Base-by-base conservation (phyloP, 1,140 invertebrate species). In the Rhopalosiphum maidis region DNA sequence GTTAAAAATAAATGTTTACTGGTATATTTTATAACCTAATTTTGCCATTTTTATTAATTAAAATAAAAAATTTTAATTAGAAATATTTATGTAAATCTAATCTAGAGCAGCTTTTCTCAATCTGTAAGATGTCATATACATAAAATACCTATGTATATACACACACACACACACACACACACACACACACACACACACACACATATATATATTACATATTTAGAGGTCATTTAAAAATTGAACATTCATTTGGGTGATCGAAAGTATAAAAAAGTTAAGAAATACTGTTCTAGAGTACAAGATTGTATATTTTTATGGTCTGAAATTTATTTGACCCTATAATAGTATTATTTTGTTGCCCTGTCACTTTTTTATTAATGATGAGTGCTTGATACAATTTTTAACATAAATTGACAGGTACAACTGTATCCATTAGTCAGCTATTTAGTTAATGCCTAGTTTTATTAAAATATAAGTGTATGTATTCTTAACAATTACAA, bases 1-100 rank as follows among this genome's bases (percentile, higher is more conserved):
- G 85, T 87, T 87, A n/a, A 87, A 87, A 87, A 87, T 87, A 35
- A 48, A 87, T 87, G 86, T 87, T 46, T 6, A 48, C 86, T 87
- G 21, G n/a, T 88, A 51, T 35, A 88, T 88, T 88, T 48, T 51
- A 48, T 88, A 88, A 88, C n/a, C 46, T 88, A 22, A 51, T 88
- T 54, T 37, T 43, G 37, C 0, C 3, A 5, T 89, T 89, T 54
- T 54, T 89, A n/a, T 87, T 46, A n/a, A 30, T 30, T n/a, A n/a
- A 15, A 68, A n/a, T 60, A 41, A 68, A 30, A n/a, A 30, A 11
- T 30, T n/a, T 68, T 68, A 15, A 68, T 68, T n/a, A 0, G 30
- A 3, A 68, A n/a, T 68, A 68, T n/a, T 68, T 68, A n/a, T n/a
- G 9, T 68, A n/a, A 30, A 4, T 68, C 25, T 60, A 30, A 30